Evolutionary conservation across 2,888 invertebrate species (phyloP).

Genomic region (Gastracanthus pulcherrimus): DNA sequence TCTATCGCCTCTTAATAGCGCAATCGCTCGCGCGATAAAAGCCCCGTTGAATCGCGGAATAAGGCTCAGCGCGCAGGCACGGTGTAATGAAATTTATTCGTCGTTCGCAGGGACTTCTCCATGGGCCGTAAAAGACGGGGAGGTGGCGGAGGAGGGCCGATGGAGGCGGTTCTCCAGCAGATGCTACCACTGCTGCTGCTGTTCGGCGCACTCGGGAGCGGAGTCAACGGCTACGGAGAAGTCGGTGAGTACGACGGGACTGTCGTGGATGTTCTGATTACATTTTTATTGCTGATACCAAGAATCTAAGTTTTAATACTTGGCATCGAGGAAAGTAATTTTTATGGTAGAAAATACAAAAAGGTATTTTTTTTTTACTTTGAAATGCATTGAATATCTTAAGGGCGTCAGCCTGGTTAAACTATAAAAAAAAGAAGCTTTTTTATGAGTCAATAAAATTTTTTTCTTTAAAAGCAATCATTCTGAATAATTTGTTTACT

Average conservation of each 20-base stretch:
- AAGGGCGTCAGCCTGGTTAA: no score
- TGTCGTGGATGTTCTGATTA: neutral
- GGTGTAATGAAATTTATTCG: conserved; percentile 16
- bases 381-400: no score
- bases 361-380: no score
- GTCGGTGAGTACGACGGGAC: conserved; percentile 80
- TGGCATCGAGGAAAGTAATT: neutral
- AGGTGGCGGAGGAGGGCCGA: conserved; percentile 63
- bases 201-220: conserved; percentile 71
- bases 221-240: conserved; percentile 82
- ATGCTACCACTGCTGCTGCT: conserved; percentile 69
- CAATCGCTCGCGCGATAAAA: no score
- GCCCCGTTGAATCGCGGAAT: no score
- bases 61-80: neutral
- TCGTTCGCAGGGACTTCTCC: conserved; percentile 68
- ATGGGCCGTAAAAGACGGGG: conserved; percentile 75
- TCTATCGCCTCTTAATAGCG: neutral
- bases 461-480: no score
- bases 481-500: no score
- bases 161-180: no score
- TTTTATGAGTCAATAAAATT: no score
- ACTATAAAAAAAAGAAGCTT: no score
- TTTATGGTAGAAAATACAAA: no score
- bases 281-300: neutral
- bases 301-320: neutral